Percentiles rank a stretch among this genome's conserved stretches.
Conservation (phyloP, 2,888 invertebrate genomes). For the Lymantria monacha region DNA sequence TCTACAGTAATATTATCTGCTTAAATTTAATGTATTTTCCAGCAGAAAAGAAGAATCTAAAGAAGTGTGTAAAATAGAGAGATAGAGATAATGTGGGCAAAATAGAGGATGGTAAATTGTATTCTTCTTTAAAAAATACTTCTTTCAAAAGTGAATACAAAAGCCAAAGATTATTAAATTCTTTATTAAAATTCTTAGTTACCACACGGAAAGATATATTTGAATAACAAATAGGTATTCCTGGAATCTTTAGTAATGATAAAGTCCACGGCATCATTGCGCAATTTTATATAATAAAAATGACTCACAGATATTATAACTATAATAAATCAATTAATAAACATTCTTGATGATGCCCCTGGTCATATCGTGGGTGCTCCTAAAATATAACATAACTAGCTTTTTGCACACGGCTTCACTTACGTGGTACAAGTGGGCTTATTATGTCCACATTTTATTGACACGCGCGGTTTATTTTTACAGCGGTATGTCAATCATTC, state of each 20-base stretch:
- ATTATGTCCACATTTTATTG: slow-evolving; percentile 10
- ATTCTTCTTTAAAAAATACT: too few species aligned
- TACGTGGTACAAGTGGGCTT: slow-evolving; percentile 4
- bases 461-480: slow-evolving; percentile 7
- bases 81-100: too few species aligned
- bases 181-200: too few species aligned
- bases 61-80: too few species aligned
- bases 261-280: slow-evolving; percentile 7
- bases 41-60: too few species aligned
- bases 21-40: too few species aligned
- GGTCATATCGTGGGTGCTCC: slow-evolving; percentile 19
- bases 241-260: not conserved
- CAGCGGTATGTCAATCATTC: slow-evolving; percentile 9
- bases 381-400: slow-evolving; percentile 9
- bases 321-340: slow-evolving; percentile 25
- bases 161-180: too few species aligned
- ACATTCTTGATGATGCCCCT: slow-evolving; percentile 20
- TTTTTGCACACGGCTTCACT: slow-evolving; percentile 29
- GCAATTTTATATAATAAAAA: slow-evolving; percentile 14
- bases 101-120: too few species aligned
- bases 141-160: too few species aligned
- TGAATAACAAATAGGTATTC: not conserved
- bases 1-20: too few species aligned
- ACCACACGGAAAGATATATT: not conserved
- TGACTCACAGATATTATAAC: slow-evolving; percentile 19